Conservation (phyloP, 2,888 invertebrate genomes). For the Pandemis heparana region DNA sequence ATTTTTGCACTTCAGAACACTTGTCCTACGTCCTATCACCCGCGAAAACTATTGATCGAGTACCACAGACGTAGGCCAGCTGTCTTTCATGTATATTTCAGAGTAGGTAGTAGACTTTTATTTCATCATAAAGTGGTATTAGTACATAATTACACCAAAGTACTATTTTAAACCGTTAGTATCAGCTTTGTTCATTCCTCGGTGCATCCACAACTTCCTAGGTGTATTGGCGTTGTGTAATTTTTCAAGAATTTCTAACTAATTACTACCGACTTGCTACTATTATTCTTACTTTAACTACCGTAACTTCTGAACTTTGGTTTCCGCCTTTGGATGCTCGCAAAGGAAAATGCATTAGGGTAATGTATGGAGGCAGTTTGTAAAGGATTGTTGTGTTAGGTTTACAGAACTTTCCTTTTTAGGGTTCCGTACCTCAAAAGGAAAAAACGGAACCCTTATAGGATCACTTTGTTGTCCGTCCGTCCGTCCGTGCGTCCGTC, state of each 20-base stretch:
- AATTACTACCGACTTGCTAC: slow-evolving; percentile 33
- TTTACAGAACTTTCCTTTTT: not conserved
- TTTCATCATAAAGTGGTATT: too few species aligned
- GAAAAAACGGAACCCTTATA: too few species aligned
- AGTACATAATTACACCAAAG: too few species aligned
- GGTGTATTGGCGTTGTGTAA: slow-evolving; percentile 39
- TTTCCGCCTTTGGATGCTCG: not conserved
- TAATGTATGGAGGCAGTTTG: slow-evolving; percentile 3
- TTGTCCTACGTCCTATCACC: too few species aligned
- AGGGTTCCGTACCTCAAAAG: too few species aligned
- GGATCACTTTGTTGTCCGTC: too few species aligned
- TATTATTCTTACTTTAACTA: slow-evolving; percentile 41
- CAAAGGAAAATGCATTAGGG: slow-evolving; percentile 10
- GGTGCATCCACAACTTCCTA: slow-evolving; percentile 22
- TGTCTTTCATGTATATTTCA: too few species aligned
- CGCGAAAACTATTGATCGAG: too few species aligned
- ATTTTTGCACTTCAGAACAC: too few species aligned
- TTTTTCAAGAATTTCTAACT: slow-evolving; percentile 41
- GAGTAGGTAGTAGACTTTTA: too few species aligned
- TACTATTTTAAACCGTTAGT: not conserved
- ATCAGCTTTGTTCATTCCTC: slow-evolving; percentile 14
- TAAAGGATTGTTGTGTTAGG: not conserved
- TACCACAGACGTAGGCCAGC: too few species aligned
- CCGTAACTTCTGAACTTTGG: slow-evolving; percentile 33
- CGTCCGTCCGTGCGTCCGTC: too few species aligned